Evolutionary conservation across 2,797 vertebrate species (phyloP).

Genomic region (Scleropages formosus): DNA sequence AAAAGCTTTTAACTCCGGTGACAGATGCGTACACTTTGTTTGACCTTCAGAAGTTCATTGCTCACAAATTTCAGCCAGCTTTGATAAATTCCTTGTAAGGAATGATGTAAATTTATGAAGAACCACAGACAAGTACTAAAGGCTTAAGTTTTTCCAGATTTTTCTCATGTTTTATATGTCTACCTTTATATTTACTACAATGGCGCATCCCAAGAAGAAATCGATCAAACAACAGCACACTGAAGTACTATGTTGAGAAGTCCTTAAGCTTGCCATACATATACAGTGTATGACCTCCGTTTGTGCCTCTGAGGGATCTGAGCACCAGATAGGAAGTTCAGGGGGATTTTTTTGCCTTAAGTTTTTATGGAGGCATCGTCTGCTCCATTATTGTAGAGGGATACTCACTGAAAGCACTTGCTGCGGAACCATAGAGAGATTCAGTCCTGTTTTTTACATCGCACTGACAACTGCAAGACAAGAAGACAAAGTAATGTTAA

Average conservation of each 20-base stretch:
- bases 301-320: background rate
- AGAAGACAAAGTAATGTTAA: too few relatives aligned
- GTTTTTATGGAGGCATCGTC: background rate
- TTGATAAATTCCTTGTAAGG: background rate
- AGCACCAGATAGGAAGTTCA: background rate
- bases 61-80: background rate
- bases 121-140: background rate
- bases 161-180: background rate
- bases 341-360: background rate
- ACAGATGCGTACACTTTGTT: conserved; percentile 7
- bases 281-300: background rate
- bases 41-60: background rate
- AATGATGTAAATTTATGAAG: background rate
- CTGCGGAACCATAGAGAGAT: background rate
- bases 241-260: background rate
- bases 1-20: background rate
- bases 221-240: background rate
- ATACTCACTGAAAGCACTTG: background rate
- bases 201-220: background rate
- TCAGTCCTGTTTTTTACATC: background rate
- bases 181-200: background rate
- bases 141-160: background rate
- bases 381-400: background rate
- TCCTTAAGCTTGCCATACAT: background rate
- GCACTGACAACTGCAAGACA: background rate